Conservation (phyloP, 2,888 invertebrate genomes). For the Drosophila subsilvestris region DNA sequence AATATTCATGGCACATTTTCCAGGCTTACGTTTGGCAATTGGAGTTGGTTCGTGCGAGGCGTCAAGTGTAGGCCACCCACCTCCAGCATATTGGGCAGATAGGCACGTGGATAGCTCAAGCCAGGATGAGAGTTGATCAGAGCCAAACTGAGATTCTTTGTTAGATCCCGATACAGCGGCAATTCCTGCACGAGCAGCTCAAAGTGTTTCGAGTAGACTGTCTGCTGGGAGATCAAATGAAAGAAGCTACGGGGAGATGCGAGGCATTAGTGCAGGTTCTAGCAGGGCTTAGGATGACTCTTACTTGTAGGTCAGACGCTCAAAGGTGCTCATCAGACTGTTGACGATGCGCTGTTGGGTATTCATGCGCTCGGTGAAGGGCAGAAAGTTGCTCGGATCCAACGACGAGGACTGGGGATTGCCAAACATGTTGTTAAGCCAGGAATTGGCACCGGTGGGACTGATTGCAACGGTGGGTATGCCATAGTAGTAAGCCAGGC, state of each 20-base stretch:
- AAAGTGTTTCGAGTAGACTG: conserved; percentile 82
- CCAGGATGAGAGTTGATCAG: conserved; percentile 83
- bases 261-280: conserved; percentile 2
- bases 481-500: conserved; percentile 82
- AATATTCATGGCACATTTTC: not conserved
- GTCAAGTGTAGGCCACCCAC: conserved; percentile 81
- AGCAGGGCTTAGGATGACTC: not conserved
- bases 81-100: conserved; percentile 83
- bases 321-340: conserved; percentile 83
- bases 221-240: conserved; percentile 83
- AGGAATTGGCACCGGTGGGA: conserved; percentile 84
- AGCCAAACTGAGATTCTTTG: conserved; percentile 82
- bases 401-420: conserved; percentile 85
- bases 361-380: conserved; percentile 84
- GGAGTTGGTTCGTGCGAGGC: conserved; percentile 27
- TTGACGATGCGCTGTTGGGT: conserved; percentile 84
- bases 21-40: conserved; percentile 71
- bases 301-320: conserved; percentile 83
- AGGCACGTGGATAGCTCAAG: conserved; percentile 82
- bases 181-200: conserved; percentile 73
- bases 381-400: conserved; percentile 84
- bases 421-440: conserved; percentile 84
- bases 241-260: conserved; percentile 74
- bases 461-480: conserved; percentile 83
- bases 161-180: conserved; percentile 82